Evolutionary conservation across 2,888 invertebrate genomes (phyloP), one percentile per base, ranked within the genome.

Genomic region (Cordilura impudica): DNA sequence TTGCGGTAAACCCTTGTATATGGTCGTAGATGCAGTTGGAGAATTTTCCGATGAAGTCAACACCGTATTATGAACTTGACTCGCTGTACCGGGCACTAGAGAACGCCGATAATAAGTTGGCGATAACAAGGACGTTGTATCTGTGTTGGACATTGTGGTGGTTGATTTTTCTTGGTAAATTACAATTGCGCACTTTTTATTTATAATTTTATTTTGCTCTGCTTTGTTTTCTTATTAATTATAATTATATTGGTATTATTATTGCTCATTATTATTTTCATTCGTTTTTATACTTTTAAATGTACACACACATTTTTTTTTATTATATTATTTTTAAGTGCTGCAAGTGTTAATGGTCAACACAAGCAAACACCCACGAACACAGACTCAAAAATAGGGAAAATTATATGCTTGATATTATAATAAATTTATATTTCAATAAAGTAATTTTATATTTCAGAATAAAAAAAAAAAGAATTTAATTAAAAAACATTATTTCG

Each of bases 31-130:
- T 18, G n/a, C 16, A 8, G 73, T 54, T 8, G 61, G 4, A 66
- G 78, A 47, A 49, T 67, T 56, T n/a, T 19, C 19, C 6, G 58
- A 21, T 26, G 66, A 61, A 66, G 35, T 31, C 16, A 51, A 1
- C 16, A 75, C 71, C 14, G 74, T 43, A 16, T 74, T 60, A 16
- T 81, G 54, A 8, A 87, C 83, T 65, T 85, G 85, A 69, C 85
- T 83, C 18, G 87, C 87, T n/a, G 82, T 78, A n/a, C 87, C 87
- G 14, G 87, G 86, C 45, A 83, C 84, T 75, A 83, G 39, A 16
- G 53, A 75, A 12, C 86, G 86, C 19, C 86, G 82, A 58, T 81
- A 75, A 51, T 75, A 78, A 4, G 83, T 66, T 21, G 82, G 71
- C 19, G 82, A 75, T 29, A 75, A 63, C 21, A 82, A 66, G 18